A percentile compares a stretch with the other conserved stretches of the same genome.
phyloP scores from a whole-genome alignment of 2,113 vertebrate genomes.

The Eira barbara region DNA sequence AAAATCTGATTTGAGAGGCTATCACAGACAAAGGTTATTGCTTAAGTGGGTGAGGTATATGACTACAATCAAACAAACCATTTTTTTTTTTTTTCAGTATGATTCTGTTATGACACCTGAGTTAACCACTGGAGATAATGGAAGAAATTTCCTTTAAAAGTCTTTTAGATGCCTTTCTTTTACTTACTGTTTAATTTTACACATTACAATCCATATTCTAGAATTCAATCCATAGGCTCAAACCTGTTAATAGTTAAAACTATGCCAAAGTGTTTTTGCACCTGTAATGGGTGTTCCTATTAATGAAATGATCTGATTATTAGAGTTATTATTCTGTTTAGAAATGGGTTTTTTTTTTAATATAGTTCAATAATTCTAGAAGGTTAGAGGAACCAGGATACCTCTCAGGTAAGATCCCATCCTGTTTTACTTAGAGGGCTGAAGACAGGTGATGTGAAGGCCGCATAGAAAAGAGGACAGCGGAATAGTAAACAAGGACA shows the following conservation, averaged over 20 bases:
- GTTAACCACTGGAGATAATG: not conserved
- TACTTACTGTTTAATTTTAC: conserved; percentile 1
- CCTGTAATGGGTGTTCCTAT: not conserved
- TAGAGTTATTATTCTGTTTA: not conserved
- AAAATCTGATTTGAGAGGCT: not conserved
- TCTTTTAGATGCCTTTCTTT: not conserved
- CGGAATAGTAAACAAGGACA: not conserved
- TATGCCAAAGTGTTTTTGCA: not conserved
- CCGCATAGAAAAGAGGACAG: not conserved
- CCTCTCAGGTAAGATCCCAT: not conserved
- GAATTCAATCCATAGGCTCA: not conserved
- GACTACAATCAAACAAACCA: not conserved
- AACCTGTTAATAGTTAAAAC: not conserved
- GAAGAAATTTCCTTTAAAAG: not conserved
- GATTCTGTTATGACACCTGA: not conserved
- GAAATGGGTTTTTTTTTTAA: not conserved
- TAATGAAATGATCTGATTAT: not conserved
- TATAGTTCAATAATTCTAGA: not conserved
- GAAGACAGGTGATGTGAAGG: not conserved
- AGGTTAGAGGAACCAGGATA: not conserved
- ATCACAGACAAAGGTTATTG: not conserved
- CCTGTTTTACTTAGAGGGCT: not conserved
- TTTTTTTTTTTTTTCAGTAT: not conserved
- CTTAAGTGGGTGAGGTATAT: not conserved
- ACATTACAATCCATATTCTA: not conserved